Evolutionary conservation across 2,797 vertebrate genomes (phyloP).

Genomic region (Zenarchopterus dispar): DNA sequence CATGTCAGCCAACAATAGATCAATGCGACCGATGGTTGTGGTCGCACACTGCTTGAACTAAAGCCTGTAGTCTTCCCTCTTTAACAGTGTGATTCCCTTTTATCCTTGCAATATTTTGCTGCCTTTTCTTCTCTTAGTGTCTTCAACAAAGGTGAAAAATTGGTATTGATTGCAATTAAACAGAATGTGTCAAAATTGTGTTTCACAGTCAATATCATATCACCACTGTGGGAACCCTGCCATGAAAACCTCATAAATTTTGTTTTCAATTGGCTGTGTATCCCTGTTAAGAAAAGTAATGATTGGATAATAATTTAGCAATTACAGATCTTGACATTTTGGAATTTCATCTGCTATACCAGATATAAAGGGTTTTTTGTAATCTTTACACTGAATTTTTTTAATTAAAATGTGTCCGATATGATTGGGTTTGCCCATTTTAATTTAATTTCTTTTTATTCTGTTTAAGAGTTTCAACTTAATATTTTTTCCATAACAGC

Average conservation of each 20-base stretch:
- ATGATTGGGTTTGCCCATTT: too few species aligned
- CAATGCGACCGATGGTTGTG: constrained; percentile 63
- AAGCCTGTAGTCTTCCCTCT: constrained; percentile 33
- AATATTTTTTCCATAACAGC: too few species aligned
- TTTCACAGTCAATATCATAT: constrained; percentile 60
- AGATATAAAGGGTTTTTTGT: constrained; percentile 14
- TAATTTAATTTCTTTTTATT: too few species aligned
- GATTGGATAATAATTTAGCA: constrained; percentile 58
- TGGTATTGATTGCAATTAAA: constrained; percentile 50
- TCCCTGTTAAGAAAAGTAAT: constrained; percentile 35
- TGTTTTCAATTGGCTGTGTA: constrained; percentile 59
- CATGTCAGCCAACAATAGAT: constrained; percentile 72
- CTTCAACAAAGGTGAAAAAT: constrained; percentile 34
- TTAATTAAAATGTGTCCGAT: too few species aligned
- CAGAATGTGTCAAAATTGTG: constrained; percentile 55
- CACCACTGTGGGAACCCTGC: constrained; percentile 28
- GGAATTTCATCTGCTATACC: constrained; percentile 38
- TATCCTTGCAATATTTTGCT: constrained; percentile 14
- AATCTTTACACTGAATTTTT: too few species aligned
- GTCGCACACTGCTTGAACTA: constrained; percentile 40
- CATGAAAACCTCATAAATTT: constrained; percentile 57
- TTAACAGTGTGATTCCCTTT: constrained; percentile 9
- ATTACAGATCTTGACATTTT: constrained; percentile 51
- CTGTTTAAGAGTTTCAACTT: too few species aligned
- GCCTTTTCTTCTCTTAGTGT: constrained; percentile 6